Conservation (phyloP, 2,797 vertebrate species). For the Spinus olivaceus region DNA sequence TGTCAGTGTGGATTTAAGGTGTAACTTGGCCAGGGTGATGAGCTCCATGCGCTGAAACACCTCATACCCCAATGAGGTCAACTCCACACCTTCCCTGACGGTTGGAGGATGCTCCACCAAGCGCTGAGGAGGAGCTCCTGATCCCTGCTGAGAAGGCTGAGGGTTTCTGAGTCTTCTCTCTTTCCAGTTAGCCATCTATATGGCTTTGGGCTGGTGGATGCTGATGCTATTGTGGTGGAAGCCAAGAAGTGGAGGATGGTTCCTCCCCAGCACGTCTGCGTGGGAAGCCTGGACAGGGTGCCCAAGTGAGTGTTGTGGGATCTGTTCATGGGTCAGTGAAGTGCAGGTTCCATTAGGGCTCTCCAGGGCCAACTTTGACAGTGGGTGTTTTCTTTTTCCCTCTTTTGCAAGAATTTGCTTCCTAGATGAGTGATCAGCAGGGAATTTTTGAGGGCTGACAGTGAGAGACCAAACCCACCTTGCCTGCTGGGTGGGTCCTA, state of each 20-base stretch:
- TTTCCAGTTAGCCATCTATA: constrained; percentile 93
- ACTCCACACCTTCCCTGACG: background rate
- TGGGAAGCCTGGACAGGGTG: constrained; percentile 75
- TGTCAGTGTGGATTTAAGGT: background rate
- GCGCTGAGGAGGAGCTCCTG: background rate
- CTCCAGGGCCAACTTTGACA: background rate
- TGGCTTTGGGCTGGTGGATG: constrained; percentile 92
- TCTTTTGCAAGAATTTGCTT: background rate
- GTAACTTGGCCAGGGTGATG: background rate
- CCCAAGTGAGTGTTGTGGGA: constrained; percentile 76
- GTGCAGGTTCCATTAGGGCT: background rate
- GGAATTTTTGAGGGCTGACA: background rate
- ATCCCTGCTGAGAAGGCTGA: background rate
- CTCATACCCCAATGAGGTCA: background rate
- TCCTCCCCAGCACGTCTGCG: constrained; percentile 84
- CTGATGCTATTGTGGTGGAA: constrained; percentile 88
- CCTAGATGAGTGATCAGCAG: background rate
- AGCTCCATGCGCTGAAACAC: background rate
- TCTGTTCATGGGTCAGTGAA: fast-evolving
- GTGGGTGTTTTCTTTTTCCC: background rate
- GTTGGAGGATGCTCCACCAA: background rate
- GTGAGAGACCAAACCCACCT: background rate
- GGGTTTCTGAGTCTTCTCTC: constrained; percentile 70
- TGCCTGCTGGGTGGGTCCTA: background rate
- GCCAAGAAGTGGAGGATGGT: constrained; percentile 86